These are phyloP conservation scores for Agonopterix heracliana DNA, from an alignment of 2,888 invertebrate genomes.

Conservation along the genomic window DNA sequence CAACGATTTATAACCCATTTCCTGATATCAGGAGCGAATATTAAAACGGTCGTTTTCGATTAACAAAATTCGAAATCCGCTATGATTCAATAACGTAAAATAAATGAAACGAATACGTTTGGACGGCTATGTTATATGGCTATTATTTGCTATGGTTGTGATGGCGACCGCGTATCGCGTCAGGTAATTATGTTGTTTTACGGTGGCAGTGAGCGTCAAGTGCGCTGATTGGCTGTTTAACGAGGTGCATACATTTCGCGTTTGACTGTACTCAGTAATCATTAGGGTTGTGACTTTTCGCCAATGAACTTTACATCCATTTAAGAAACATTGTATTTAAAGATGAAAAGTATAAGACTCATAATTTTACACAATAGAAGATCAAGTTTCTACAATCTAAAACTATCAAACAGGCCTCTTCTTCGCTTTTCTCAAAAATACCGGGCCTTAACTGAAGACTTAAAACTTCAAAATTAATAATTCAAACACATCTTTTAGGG, in stretches of 20 bases:
- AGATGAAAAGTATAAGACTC: too few species aligned
- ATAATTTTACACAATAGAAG: too few species aligned
- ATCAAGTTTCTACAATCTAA: too few species aligned
- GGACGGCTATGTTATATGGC: slow-evolving; percentile 13
- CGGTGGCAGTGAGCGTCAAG: slow-evolving; percentile 22
- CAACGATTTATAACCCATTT: slow-evolving; percentile 56
- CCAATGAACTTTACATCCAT: too few species aligned
- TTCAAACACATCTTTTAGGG: slow-evolving; percentile 37
- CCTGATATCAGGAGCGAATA: slow-evolving; percentile 40
- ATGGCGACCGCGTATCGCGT: slow-evolving; percentile 9
- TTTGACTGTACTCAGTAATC: slow-evolving; percentile 8
- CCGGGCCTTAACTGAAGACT: too few species aligned
- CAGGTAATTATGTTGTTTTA: slow-evolving; percentile 31
- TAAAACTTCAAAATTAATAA: slow-evolving; percentile 1
- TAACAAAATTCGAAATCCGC: slow-evolving; percentile 47
- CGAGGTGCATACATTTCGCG: slow-evolving; percentile 45
- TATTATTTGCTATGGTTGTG: slow-evolving; percentile 10
- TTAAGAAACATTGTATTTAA: too few species aligned
- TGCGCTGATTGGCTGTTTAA: slow-evolving; percentile 42
- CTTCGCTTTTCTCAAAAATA: too few species aligned
- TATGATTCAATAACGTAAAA: slow-evolving; percentile 51
- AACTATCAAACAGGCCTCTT: too few species aligned
- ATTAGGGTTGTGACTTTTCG: too few species aligned
- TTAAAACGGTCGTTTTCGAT: slow-evolving; percentile 49
- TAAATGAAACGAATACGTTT: slow-evolving; percentile 43